Base-by-base conservation (phyloP, 2,888 invertebrate genomes). In the Toxonevra muliebris region DNA sequence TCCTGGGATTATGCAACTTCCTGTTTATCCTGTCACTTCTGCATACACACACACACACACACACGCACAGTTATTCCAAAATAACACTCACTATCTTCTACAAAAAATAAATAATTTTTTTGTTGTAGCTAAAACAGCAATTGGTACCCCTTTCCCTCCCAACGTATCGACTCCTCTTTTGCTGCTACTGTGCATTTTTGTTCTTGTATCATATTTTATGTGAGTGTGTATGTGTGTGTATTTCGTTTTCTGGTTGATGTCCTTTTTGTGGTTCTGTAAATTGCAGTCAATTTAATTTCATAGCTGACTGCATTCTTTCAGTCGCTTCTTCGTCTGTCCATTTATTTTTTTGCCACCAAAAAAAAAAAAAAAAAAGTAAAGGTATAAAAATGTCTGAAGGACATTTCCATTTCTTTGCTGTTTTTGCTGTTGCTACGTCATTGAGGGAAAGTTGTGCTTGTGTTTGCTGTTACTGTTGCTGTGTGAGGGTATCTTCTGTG, bases 241-340 rank as follows among this genome's bases (percentile, higher is more conserved):
- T 15, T 48, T 11, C 45, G 41, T 66, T 66, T 66, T 70, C 70
- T 66, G 70, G 70, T 66, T 68, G 30, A 7, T 30, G 30, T 48
- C n/a, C 48, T 52, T 67, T 67, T 67, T 70, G 72, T 66, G 70
- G 70, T 66, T 68, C 67, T 71, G 69, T 64, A 73, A 73, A 73
- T 81, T 80, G 79, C 80, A 81, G 79, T 81, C 81, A 80, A 80
- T 81, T 81, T 80, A 80, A 81, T 80, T 80, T 81, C 77, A 79
- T 79, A 77, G 80, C 76, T 81, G 80, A 80, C 79, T 80, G 78
- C 77, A 77, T 79, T 75, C 77, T 74, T 53, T 53, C 61, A 41
- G 52, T 30, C 30, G 42, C 19, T 15, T 59, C 59, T 45, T 41
- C n/a, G 12, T 12, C 13, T 20, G 20, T 55, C 20, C 8, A 3